These are phyloP conservation scores for Iguana delicatissima DNA, from an alignment of 2,797 vertebrate species.

Conservation along the genomic window DNA sequence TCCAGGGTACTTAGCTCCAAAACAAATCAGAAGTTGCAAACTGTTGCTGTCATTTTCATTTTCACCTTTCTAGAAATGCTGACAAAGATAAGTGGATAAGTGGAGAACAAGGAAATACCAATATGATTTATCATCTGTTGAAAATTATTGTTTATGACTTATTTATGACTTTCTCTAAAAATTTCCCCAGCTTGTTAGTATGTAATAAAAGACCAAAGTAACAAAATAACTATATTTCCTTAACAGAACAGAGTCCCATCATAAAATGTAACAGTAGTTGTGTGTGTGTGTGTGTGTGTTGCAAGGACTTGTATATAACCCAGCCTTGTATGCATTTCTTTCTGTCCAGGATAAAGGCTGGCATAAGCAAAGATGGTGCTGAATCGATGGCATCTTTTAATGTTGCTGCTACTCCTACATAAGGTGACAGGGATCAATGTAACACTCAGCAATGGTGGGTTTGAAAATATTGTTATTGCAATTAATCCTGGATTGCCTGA, in stretches of 20 bases:
- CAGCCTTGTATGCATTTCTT: background rate
- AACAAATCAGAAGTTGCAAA: background rate
- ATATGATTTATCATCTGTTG: background rate
- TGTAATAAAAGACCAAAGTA: background rate
- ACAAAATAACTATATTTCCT: no score
- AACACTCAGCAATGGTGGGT: constrained; percentile 75
- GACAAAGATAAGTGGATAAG: background rate
- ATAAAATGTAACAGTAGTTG: constrained; percentile 28
- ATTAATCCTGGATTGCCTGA: constrained; percentile 74
- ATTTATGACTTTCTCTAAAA: background rate
- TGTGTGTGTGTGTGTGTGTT: background rate
- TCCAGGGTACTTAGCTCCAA: background rate
- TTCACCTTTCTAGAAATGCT: background rate
- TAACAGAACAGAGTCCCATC: constrained; percentile 29
- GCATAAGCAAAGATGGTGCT: constrained; percentile 34
- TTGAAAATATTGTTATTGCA: constrained; percentile 77
- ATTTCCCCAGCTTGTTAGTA: background rate
- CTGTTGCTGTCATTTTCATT: background rate
- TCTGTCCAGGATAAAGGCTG: constrained; percentile 4
- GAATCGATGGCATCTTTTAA: constrained; percentile 55
- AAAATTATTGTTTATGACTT: no score
- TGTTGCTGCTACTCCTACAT: constrained; percentile 57
- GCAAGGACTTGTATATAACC: background rate
- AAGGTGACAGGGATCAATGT: constrained; percentile 62
- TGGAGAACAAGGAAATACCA: background rate